A percentile compares a stretch with the other conserved stretches of the same genome.
Evolutionary conservation across 2,113 vertebrate species (phyloP).

Genomic region (Cygnus atratus): DNA sequence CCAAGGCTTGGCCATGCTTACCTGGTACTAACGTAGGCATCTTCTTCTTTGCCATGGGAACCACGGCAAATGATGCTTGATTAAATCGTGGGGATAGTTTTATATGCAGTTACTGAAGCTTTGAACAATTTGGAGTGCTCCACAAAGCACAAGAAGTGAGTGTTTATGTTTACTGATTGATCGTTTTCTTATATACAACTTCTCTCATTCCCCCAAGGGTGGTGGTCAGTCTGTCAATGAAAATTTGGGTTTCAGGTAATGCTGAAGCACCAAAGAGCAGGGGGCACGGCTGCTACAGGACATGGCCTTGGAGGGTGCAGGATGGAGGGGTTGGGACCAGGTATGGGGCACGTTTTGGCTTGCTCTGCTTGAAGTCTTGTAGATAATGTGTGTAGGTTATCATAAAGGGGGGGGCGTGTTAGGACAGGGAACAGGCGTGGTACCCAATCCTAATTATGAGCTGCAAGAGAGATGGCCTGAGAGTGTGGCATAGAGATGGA

Average conservation of each 20-base stretch:
- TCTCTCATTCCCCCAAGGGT: rapidly evolving
- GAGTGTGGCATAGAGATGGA: rapidly evolving
- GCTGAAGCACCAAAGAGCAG: not conserved
- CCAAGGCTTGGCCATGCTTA: not conserved
- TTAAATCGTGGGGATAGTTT: not conserved
- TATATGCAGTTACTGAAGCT: not conserved
- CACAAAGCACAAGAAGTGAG: not conserved
- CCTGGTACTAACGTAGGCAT: not conserved
- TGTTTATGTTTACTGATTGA: not conserved
- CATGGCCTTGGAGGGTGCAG: not conserved
- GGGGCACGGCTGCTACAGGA: not conserved
- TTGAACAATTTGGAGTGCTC: not conserved
- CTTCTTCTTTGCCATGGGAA: not conserved
- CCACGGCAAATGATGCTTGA: not conserved
- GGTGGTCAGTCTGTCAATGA: not conserved
- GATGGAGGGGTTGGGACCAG: not conserved
- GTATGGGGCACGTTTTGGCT: not conserved
- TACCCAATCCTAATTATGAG: rapidly evolving
- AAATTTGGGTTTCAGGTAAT: not conserved
- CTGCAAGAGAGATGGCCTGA: not conserved
- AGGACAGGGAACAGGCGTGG: not conserved
- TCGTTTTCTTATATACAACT: not conserved
- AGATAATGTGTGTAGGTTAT: not conserved
- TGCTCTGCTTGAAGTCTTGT: not conserved
- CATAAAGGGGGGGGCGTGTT: rapidly evolving